phyloP scores from a whole-genome alignment of 2,888 invertebrate species.

The Cabera pusaria region DNA sequence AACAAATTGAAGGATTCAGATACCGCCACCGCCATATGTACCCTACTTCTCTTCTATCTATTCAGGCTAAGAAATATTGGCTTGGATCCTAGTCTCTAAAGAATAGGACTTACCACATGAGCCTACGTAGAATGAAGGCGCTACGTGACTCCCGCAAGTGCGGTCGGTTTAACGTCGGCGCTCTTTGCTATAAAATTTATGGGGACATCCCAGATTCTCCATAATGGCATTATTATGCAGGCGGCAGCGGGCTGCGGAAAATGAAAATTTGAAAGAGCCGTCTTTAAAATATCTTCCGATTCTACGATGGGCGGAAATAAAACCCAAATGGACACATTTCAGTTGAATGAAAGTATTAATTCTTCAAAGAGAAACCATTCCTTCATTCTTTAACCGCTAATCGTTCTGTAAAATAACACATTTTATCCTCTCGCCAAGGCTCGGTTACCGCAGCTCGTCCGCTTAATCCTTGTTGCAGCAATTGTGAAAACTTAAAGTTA shows the following conservation, averaged over 20 bases:
- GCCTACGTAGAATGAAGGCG: constrained; percentile 24
- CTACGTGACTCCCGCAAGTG: constrained; percentile 34
- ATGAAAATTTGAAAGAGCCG: constrained; percentile 46
- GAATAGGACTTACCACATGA: constrained; percentile 26
- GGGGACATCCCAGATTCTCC: constrained; percentile 46
- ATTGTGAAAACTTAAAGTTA: constrained; percentile 26
- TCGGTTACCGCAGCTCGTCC: constrained; percentile 36
- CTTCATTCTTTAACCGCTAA: constrained; percentile 20
- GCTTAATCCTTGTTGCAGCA: constrained; percentile 36
- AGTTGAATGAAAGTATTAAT: constrained; percentile 18
- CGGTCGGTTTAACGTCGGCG: constrained; percentile 39
- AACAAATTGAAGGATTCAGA: constrained; percentile 12
- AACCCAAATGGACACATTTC: constrained; percentile 22
- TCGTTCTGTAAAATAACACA: constrained; percentile 17
- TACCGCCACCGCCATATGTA: constrained; percentile 12
- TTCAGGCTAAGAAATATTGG: constrained; percentile 24
- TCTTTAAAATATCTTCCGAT: constrained; percentile 29
- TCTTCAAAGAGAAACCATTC: constrained; percentile 28
- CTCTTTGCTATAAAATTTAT: constrained; percentile 51
- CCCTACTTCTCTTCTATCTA: constrained; percentile 1
- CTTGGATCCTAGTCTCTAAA: constrained; percentile 22
- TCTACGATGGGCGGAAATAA: constrained; percentile 35
- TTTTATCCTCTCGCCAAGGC: constrained; percentile 37
- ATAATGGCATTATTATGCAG: constrained; percentile 50
- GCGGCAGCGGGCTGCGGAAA: constrained; percentile 36